phyloP scores from a whole-genome alignment of 1,140 invertebrate genomes.

The Drosophila truncata region DNA sequence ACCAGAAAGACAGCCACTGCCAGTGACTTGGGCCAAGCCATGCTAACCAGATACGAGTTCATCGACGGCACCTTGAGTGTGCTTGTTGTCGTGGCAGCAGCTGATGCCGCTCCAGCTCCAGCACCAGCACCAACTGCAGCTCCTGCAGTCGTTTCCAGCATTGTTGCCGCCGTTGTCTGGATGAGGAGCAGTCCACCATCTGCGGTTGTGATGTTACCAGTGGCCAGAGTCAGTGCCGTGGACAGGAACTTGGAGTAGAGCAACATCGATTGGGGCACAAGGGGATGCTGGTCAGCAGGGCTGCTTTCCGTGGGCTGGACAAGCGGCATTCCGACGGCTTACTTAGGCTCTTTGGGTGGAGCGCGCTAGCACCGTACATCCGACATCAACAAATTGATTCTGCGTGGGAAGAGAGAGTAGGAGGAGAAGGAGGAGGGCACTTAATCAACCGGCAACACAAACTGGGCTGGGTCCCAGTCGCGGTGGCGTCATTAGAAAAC shows the following conservation, averaged over 20 bases:
- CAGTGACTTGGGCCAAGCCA: constrained; percentile 74
- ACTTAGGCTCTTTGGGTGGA: constrained; percentile 15
- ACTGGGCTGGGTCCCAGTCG: constrained; percentile 31
- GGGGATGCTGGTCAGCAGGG: constrained; percentile 3
- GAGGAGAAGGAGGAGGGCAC: constrained; percentile 8
- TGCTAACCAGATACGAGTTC: constrained; percentile 64
- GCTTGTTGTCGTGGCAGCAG: constrained; percentile 11
- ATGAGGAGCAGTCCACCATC: constrained; percentile 20
- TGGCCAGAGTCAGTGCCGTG: constrained; percentile 17
- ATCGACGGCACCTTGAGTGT: constrained; percentile 41
- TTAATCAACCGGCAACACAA: constrained; percentile 43
- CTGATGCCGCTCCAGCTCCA: not conserved
- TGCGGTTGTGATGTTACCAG: not conserved
- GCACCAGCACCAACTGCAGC: not conserved
- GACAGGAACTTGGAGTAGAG: constrained; percentile 30
- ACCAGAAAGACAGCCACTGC: constrained; percentile 86
- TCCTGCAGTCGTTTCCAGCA: not conserved
- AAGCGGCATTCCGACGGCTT: constrained; percentile 25
- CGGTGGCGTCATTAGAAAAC: constrained; percentile 43
- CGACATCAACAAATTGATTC: constrained; percentile 49
- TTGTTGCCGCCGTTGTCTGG: constrained; percentile 15
- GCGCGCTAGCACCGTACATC: constrained; percentile 2
- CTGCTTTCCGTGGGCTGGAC: constrained; percentile 7
- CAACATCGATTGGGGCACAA: constrained; percentile 8
- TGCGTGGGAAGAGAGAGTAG: not conserved